Evolutionary conservation across 1,140 invertebrate genomes (phyloP).

Genomic region (Saccostrea cuccullata): DNA sequence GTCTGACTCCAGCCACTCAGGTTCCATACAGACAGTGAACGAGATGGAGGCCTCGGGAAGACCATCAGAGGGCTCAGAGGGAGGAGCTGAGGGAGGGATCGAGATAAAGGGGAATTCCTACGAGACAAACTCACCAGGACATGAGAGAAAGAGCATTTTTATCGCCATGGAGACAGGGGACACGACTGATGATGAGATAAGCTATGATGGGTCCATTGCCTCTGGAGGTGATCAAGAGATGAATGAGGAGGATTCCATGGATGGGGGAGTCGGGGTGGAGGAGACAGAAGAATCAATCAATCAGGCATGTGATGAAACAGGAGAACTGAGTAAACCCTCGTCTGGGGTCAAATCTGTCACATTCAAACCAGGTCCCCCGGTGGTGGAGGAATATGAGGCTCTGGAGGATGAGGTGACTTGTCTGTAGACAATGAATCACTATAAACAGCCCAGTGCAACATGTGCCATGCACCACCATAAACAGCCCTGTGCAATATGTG

Average conservation of each 20-base stretch:
- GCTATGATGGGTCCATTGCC: not conserved
- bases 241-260: not conserved
- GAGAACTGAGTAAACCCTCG: not conserved
- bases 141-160: not conserved
- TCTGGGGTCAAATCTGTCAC: not conserved
- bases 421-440: not conserved
- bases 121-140: not conserved
- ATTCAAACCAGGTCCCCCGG: slow-evolving; percentile 11
- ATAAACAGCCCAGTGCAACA: not conserved
- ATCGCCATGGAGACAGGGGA: slow-evolving; percentile 51
- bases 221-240: not conserved
- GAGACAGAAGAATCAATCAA: not conserved
- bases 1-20: slow-evolving; percentile 32
- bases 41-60: not conserved
- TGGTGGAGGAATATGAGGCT: not conserved
- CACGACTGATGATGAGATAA: slow-evolving; percentile 43
- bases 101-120: not conserved
- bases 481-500: not conserved
- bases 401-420: slow-evolving; percentile 35
- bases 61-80: not conserved
- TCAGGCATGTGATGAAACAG: not conserved
- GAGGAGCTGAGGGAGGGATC: not conserved
- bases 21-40: slow-evolving; percentile 18
- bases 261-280: not conserved
- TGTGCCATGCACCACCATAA: not conserved